phyloP scores from a whole-genome alignment of 2,888 invertebrate genomes.

The Nymphalis urticae region DNA sequence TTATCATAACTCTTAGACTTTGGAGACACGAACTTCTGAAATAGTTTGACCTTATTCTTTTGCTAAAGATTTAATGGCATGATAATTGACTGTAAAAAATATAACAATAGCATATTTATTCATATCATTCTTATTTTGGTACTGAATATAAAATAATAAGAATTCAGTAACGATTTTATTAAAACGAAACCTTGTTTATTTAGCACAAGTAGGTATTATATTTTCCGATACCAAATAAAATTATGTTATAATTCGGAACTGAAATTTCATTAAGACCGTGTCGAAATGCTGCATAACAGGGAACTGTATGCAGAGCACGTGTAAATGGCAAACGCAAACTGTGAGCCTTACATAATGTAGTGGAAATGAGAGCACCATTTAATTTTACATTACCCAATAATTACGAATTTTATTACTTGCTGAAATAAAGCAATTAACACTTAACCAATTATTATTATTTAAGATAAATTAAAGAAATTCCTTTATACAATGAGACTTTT shows the following conservation, averaged over 20 bases:
- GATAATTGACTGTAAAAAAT: too few species aligned
- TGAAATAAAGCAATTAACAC: too few species aligned
- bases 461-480: too few species aligned
- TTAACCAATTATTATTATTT: too few species aligned
- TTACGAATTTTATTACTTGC: too few species aligned
- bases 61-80: too few species aligned
- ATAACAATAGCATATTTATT: too few species aligned
- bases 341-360: conserved; percentile 1
- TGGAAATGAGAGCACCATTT: not conserved
- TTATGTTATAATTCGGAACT: conserved; percentile 7
- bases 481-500: too few species aligned
- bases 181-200: not conserved
- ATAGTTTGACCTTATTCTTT: too few species aligned
- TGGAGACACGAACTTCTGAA: too few species aligned
- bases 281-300: conserved; percentile 16
- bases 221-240: conserved; percentile 1
- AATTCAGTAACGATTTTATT: not conserved
- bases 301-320: conserved; percentile 17
- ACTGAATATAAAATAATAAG: not conserved
- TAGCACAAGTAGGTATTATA: not conserved
- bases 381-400: not conserved
- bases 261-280: conserved; percentile 22
- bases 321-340: conserved; percentile 5
- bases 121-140: too few species aligned
- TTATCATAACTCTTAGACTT: too few species aligned